phyloP scores from a whole-genome alignment of 1,140 invertebrate species.

The Dendrolimus kikuchii region DNA sequence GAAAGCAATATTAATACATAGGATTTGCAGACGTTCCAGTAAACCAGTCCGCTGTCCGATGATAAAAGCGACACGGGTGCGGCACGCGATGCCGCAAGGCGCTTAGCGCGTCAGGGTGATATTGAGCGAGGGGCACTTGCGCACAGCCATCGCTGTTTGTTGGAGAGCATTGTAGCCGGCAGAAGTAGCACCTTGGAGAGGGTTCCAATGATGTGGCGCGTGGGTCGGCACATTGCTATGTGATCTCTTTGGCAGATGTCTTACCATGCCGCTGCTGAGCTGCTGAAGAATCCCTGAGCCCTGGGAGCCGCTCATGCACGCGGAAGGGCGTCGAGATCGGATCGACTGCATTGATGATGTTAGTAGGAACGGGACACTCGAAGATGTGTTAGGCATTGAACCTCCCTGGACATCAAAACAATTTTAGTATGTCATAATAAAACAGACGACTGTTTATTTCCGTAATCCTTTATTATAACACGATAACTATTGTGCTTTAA shows the following conservation, averaged over 20 bases:
- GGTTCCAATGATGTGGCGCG: constrained; percentile 73
- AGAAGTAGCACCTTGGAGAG: constrained; percentile 78
- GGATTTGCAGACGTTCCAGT: too few species aligned
- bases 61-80: constrained; percentile 1
- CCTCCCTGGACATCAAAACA: constrained; percentile 75
- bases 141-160: constrained; percentile 79
- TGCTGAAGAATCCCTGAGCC: constrained; percentile 85
- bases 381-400: constrained; percentile 90
- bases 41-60: too few species aligned
- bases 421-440: constrained; percentile 16
- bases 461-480: too few species aligned
- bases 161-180: constrained; percentile 54
- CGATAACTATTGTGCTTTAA: too few species aligned
- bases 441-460: not conserved
- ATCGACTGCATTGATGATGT: constrained; percentile 88
- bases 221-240: constrained; percentile 77
- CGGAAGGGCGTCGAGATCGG: constrained; percentile 83
- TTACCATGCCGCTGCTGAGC: constrained; percentile 81
- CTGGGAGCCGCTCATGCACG: constrained; percentile 76
- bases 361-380: constrained; percentile 87
- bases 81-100: not conserved
- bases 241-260: constrained; percentile 58
- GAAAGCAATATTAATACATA: constrained; percentile 3
- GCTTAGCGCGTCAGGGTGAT: constrained; percentile 73
- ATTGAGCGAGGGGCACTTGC: constrained; percentile 82